Percentiles rank a stretch among this genome's conserved stretches.
These are phyloP conservation scores for Callipepla californica DNA, from an alignment of 2,113 vertebrate genomes.

Conservation along the genomic window DNA sequence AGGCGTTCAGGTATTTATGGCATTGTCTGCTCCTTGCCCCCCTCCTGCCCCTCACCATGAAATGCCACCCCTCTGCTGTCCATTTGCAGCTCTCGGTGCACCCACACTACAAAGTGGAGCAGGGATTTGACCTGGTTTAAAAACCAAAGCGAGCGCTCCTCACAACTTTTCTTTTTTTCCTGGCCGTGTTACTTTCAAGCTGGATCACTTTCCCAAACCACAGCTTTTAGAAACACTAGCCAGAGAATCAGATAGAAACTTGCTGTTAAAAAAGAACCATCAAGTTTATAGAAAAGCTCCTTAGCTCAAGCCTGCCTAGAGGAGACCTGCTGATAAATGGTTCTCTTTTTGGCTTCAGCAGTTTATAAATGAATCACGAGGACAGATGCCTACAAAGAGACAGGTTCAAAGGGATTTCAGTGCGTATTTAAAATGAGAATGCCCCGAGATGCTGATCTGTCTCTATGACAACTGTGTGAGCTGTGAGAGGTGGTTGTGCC, in stretches of 20 bases:
- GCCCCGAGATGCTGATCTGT: constrained; percentile 31
- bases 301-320: constrained; percentile 53
- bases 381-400: constrained; percentile 47
- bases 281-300: constrained; percentile 63
- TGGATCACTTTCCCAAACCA: constrained; percentile 59
- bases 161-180: constrained; percentile 58
- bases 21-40: not conserved
- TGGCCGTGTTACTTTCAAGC: constrained; percentile 66
- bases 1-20: not conserved
- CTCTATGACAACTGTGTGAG: constrained; percentile 64
- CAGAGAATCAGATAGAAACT: constrained; percentile 62
- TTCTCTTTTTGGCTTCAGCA: constrained; percentile 37
- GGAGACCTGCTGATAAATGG: constrained; percentile 55
- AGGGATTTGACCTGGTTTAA: constrained; percentile 64
- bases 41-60: not conserved
- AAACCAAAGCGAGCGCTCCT: constrained; percentile 40
- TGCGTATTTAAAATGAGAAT: constrained; percentile 48
- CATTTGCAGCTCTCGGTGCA: not conserved
- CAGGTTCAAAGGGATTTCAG: constrained; percentile 57
- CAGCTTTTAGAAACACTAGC: constrained; percentile 53
- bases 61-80: constrained; percentile 11
- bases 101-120: not conserved
- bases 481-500: not conserved
- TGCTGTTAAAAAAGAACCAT: constrained; percentile 54
- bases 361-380: constrained; percentile 55